Evolutionary conservation across 2,888 invertebrate genomes (phyloP), one percentile per base, ranked within the genome.

Genomic region (Andrena haemorrhoa): DNA sequence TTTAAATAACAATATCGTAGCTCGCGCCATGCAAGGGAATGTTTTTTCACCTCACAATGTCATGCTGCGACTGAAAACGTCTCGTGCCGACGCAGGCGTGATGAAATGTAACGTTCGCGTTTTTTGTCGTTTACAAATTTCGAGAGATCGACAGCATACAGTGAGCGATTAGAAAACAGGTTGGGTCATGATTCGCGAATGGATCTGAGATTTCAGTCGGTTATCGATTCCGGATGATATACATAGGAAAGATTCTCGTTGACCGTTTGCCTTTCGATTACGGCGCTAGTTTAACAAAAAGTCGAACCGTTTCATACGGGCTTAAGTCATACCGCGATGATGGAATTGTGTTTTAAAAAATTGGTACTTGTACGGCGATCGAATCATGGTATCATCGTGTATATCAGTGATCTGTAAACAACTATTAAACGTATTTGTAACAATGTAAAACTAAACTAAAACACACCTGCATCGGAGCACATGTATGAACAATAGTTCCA

Each of bases 391-490:
- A 77, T 70, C 65, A 60, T 79, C 69, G 58, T 65, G 72, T 41
- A 68, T 68, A 75, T 78, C 71, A 79, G 81, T 82, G 69, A 86
- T 82, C 68, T 83, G 83, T 89, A 88, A 89, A 87, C 81, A 87
- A 88, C 80, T 87, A 86, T 85, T 88, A 88, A 88, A 90, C 87
- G 79, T 87, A 85, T 86, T 86, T 85, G 83, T 88, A 91, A 89
- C 88, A 90, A 91, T 88, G 86, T 89, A 89, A 86, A 89, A 90
- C 87, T 89, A 86, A 89, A 91, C 86, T 90, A 90, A 86, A 89
- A 89, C 86, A 91, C 88, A 87, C 85, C 85, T 87, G 84, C 86
- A 85, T 90, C 87, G 81, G 86, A 86, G 85, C 84, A 88, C 79
- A 85, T 86, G 68, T 75, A 82, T 31, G 72, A 85, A 80, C 79